Evolutionary conservation across 2,797 vertebrate species (phyloP), one percentile per base, ranked within the genome.

Genomic region (Sparidentex hasta): DNA sequence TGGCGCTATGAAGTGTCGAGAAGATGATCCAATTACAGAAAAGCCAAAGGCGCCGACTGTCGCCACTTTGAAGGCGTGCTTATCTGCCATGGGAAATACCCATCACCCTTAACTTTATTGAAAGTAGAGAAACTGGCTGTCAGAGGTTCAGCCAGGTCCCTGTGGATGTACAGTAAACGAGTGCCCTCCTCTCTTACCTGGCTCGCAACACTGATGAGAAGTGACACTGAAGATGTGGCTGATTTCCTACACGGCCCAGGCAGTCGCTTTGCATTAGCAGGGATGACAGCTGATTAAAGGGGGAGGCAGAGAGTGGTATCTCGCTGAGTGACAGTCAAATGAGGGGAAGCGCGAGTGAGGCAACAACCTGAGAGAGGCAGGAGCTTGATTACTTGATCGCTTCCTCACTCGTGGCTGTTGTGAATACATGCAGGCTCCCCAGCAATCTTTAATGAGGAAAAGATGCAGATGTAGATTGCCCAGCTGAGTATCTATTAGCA

Each of bases 161-260:
- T 67, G 65, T 74, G 38, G 67, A 77, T 74, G 21, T 78, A 81
- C 72, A 83, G 81, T 81, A 83, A 80, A 74, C 18, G 27, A 78
- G 65, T 59, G 72, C 51, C 58, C 65, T 72, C 57, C 73, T 86
- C 82, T 83, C 72, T 65, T 81, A 92, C 86, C 92, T 91, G 91
- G 72, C 78, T 75, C 72, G 64, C 78, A 84, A 43, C 73, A 83
- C 74, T 94, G 93, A 95, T 74, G 82, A 91, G 86, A 94, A 92
- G 83, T 84, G 94, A 94, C 94, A 93, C 89, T 88, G 90, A 92
- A 92, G 90, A 93, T 91, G 92, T 88, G 93, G 82, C 81, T 92
- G 92, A 93, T 93, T 93, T 94, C 89, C 91, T 86, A 78, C 86
- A 85, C 51, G 75, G 92, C 88, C 84, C 81, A 56, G 77, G 78